Conservation (phyloP, 2,113 vertebrate species). For the Sylvilagus bachmani region DNA sequence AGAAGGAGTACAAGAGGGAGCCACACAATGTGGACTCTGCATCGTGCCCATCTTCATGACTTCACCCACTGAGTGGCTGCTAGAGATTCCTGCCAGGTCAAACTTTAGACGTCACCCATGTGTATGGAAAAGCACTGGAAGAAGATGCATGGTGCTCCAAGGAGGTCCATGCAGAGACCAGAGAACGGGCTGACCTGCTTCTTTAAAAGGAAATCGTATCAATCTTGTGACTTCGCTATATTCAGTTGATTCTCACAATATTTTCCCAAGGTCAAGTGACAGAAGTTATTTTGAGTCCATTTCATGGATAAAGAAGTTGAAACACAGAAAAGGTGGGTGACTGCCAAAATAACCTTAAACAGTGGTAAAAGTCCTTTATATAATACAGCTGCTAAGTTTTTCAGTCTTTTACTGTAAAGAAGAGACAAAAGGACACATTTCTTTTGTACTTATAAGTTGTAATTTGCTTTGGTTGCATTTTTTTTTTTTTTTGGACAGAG, state of each 20-base stretch:
- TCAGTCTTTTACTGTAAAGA: not conserved
- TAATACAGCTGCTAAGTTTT: not conserved
- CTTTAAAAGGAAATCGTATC: constrained; percentile 43
- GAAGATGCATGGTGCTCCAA: not conserved
- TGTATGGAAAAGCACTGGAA: not conserved
- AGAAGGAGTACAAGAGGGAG: not conserved
- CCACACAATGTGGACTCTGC: not conserved
- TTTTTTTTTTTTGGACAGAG: no score
- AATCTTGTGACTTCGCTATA: constrained; percentile 48
- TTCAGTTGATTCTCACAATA: not conserved
- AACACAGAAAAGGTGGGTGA: not conserved
- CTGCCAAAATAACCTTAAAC: not conserved
- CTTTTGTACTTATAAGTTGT: not conserved
- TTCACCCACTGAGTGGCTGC: not conserved
- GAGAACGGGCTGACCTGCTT: not conserved
- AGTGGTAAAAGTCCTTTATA: not conserved
- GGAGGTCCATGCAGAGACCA: not conserved
- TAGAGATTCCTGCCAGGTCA: not conserved
- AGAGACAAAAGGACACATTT: not conserved
- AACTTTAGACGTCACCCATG: not conserved
- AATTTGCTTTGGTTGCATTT: not conserved
- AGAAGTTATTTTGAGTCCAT: not conserved
- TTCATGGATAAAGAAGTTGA: constrained; percentile 5
- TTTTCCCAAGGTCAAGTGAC: not conserved
- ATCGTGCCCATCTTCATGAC: not conserved